Conservation (phyloP, 35 echinoderm and acorn worm species). For the Diadema setosum region DNA sequence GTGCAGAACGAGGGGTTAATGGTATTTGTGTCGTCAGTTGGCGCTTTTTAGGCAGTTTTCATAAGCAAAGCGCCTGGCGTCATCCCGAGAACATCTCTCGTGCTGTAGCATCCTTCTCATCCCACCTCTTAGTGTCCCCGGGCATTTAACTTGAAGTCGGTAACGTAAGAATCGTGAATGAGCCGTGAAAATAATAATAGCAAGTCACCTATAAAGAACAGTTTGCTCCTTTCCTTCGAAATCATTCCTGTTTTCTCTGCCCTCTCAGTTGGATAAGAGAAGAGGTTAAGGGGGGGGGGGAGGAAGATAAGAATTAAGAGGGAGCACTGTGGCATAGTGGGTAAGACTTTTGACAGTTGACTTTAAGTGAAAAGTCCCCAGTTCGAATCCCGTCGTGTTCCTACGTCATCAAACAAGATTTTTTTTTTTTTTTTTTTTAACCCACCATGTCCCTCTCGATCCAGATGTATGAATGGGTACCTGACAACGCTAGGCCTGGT, state of each 20-base stretch:
- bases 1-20: not conserved
- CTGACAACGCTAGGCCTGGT: no score
- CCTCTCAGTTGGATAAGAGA: not conserved
- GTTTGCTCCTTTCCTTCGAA: not conserved
- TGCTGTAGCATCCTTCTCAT: not conserved
- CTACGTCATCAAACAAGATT: no score
- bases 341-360: no score
- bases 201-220: constrained; percentile 12
- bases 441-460: no score
- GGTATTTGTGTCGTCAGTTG: not conserved
- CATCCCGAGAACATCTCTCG: not conserved
- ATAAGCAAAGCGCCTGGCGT: constrained; percentile 2
- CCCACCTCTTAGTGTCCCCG: not conserved
- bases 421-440: no score
- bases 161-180: constrained; percentile 19
- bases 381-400: no score
- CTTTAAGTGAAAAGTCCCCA: no score
- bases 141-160: constrained; percentile 13
- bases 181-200: constrained; percentile 30
- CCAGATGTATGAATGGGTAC: no score
- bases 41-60: constrained; percentile 1
- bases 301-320: no score
- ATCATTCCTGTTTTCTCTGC: no score
- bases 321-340: no score
- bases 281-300: not conserved